A percentile compares a stretch with the other conserved stretches of the same genome.
Evolutionary conservation across 2,888 invertebrate species (phyloP).

Genomic region (Augiades crinisus): DNA sequence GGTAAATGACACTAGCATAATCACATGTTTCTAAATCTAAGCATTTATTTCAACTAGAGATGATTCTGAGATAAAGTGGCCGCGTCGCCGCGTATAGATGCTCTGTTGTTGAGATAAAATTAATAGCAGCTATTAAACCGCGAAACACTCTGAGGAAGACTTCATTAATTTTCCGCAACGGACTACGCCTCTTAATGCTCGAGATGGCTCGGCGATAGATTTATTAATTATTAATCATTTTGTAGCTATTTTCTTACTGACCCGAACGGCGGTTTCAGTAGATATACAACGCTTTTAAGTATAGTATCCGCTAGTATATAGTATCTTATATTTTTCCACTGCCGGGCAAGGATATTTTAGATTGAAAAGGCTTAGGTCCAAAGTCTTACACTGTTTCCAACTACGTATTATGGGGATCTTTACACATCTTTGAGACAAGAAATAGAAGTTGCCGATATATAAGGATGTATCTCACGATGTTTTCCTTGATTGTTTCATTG

Average conservation of each 20-base stretch:
- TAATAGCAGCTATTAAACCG: conserved; percentile 74
- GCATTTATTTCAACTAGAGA: conserved; percentile 44
- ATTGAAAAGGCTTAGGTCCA: too few species aligned
- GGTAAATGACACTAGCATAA: conserved; percentile 12
- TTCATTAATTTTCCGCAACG: conserved; percentile 74
- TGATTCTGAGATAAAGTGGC: conserved; percentile 31
- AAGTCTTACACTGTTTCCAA: too few species aligned
- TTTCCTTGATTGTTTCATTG: too few species aligned
- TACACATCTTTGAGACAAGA: too few species aligned
- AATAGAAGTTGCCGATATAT: too few species aligned
- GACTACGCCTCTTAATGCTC: conserved; percentile 66
- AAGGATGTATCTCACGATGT: too few species aligned
- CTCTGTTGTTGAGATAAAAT: conserved; percentile 73
- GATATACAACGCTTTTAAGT: too few species aligned
- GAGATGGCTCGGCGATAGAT: conserved; percentile 67
- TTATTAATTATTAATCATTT: conserved; percentile 56
- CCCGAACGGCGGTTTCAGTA: neutral
- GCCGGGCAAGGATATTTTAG: too few species aligned
- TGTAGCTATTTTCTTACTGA: conserved; percentile 18
- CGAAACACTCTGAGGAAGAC: conserved; percentile 73
- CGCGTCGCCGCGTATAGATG: conserved; percentile 41
- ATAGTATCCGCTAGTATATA: too few species aligned
- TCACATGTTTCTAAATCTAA: conserved; percentile 30
- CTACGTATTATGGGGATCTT: too few species aligned
- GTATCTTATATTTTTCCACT: too few species aligned